These are phyloP conservation scores for Temnothorax longispinosus DNA, from an alignment of 1,140 invertebrate genomes.

Conservation along the genomic window DNA sequence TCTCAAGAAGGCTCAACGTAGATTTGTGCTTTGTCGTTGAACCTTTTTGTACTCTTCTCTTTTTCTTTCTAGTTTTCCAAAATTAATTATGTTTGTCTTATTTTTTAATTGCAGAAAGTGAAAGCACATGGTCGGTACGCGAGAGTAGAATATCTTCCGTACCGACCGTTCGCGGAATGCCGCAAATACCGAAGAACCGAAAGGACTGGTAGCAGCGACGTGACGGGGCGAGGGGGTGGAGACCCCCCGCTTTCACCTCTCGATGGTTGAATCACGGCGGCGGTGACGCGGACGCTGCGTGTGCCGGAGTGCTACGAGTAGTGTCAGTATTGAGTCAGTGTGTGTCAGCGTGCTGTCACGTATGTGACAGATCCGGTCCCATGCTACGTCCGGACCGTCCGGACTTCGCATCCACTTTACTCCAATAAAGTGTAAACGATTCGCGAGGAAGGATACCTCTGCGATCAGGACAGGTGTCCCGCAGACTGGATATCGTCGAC, in stretches of 20 bases:
- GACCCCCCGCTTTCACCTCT: background rate
- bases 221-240: background rate
- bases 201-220: background rate
- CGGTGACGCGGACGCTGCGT: background rate
- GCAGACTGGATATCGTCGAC: background rate
- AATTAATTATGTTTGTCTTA: too few relatives aligned
- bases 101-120: too few relatives aligned
- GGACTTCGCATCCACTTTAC: background rate
- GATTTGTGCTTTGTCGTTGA: too few relatives aligned
- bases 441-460: background rate
- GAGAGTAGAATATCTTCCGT: background rate
- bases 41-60: too few relatives aligned
- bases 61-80: too few relatives aligned
- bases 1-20: too few relatives aligned
- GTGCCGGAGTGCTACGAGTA: too few relatives aligned
- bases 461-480: background rate
- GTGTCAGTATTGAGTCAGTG: background rate
- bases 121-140: background rate
- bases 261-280: slow-evolving; percentile 30
- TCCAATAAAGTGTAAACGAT: background rate
- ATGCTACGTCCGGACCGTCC: background rate
- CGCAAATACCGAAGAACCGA: background rate
- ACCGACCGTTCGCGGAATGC: background rate
- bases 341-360: background rate
- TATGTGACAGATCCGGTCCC: background rate